Percentiles rank a stretch among this genome's conserved stretches.
phyloP scores from a whole-genome alignment of 2,797 vertebrate genomes.

The Pterois miles region DNA sequence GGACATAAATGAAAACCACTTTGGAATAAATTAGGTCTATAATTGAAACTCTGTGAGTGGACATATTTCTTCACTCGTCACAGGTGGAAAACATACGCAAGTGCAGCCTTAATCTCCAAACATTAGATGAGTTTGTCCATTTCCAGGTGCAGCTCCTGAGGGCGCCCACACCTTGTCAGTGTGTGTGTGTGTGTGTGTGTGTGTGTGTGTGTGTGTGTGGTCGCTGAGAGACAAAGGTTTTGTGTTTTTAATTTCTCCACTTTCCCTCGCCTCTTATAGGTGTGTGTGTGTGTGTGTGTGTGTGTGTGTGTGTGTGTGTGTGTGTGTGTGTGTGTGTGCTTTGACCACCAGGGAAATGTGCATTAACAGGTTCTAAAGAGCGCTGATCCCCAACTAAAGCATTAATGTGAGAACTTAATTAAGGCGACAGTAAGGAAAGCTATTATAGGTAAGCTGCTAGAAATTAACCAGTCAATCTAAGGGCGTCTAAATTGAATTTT shows the following conservation, averaged over 20 bases:
- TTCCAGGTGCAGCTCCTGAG: slow-evolving; percentile 37
- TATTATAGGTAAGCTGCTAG: slow-evolving; percentile 83
- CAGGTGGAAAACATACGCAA: slow-evolving; percentile 3
- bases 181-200: slow-evolving; percentile 15
- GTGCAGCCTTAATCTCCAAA: slow-evolving; percentile 5
- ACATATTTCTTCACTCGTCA: slow-evolving; percentile 1
- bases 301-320: slow-evolving; percentile 3
- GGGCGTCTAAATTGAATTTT: slow-evolving; percentile 86
- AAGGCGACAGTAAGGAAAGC: slow-evolving; percentile 89
- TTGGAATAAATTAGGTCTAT: slow-evolving; percentile 30
- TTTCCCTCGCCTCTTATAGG: slow-evolving; percentile 15
- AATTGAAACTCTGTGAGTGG: slow-evolving; percentile 29
- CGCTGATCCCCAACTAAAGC: slow-evolving; percentile 69
- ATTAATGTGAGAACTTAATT: slow-evolving; percentile 94
- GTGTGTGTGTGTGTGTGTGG: slow-evolving; percentile 23
- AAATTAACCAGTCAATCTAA: slow-evolving; percentile 91
- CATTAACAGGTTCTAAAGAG: slow-evolving; percentile 85
- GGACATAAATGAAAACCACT: slow-evolving; percentile 39
- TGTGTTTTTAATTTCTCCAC: slow-evolving; percentile 51
- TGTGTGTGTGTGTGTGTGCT: slow-evolving; percentile 57
- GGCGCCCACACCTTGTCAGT: slow-evolving; percentile 31
- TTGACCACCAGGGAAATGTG: slow-evolving; percentile 89
- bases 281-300: slow-evolving; percentile 31
- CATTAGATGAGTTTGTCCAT: slow-evolving; percentile 21
- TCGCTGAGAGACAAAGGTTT: slow-evolving; percentile 22